Evolutionary conservation across 2,797 vertebrate species (phyloP), one percentile per base, ranked within the genome.

Genomic region (Hemibagrus guttatus): DNA sequence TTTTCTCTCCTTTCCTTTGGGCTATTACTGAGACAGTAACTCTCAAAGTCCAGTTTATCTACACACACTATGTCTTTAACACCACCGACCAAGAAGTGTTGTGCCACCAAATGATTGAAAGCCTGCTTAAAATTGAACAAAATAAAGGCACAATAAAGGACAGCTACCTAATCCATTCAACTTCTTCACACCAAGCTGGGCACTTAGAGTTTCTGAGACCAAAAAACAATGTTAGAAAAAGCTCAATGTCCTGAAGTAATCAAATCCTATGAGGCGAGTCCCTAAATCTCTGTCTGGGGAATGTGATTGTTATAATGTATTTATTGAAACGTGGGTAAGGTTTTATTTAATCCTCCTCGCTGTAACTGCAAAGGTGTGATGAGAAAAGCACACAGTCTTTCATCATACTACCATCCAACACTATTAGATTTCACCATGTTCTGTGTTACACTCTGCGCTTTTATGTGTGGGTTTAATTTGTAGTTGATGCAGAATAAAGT

Each of bases 251-350:
- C 93, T 93, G 91, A 91, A 93, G 94, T 96, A 96, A 96, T 96
- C 94, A 93, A 95, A 96, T 95, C 94, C 90, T 93, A 96, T 95
- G 95, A 95, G 93, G 92, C 94, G 92, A 96, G 95, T 96, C 95
- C 95, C 95, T 96, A 95, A 96, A 95, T 96, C 95, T 96, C 95
- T 96, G 95, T 96, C 96, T 95, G 91, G 94, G 92, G 94, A 96
- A 96, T 95, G 93, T 94, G 95, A 96, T 96, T 96, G 94, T 94
- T 95, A 92, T 95, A 96, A 96, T 95, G 93, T 90, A 92, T 95
- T 96, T 96, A 96, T 96, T 96, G 95, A 96, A 96, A 95, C 96
- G 95, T 94, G 94, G 95, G 95, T 94, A 95, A 94, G 94, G 94
- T 95, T 95, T 95, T 95, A 95, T 96, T 96, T 95, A 95, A 95